phyloP scores from a whole-genome alignment of 2,797 vertebrate species.

The Triplophysa yarkandensis region DNA sequence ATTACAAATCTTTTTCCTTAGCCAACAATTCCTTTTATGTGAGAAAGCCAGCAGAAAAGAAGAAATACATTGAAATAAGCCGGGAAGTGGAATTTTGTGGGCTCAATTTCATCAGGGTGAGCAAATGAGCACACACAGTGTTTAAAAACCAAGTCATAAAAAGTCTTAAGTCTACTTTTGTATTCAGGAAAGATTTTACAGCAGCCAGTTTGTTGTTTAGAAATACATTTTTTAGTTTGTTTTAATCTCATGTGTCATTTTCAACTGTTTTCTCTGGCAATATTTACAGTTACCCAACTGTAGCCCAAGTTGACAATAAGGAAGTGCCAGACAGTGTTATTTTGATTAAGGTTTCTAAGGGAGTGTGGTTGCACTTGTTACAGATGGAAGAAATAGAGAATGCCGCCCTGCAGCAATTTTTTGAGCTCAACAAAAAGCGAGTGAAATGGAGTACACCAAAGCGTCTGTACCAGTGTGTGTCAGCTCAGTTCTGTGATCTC shows the following conservation, averaged over 20 bases:
- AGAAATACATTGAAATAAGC: conserved; percentile 49
- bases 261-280: too few species aligned
- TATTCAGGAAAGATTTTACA: too few species aligned
- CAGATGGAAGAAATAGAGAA: conserved; percentile 84
- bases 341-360: neutral
- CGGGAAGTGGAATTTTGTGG: conserved; percentile 53
- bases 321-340: neutral
- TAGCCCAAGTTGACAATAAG: neutral
- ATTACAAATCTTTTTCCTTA: neutral
- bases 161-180: too few species aligned
- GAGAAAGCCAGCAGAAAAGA: neutral
- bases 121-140: neutral
- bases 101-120: conserved; percentile 73
- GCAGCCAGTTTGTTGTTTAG: too few species aligned
- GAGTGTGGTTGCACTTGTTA: conserved; percentile 50
- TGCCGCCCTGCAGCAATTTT: conserved; percentile 65
- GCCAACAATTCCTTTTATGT: fast-evolving
- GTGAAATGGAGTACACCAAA: conserved; percentile 32
- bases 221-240: too few species aligned
- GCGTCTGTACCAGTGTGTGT: conserved; percentile 77
- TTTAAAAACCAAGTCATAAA: too few species aligned
- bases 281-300: neutral
- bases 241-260: neutral
- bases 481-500: conserved; percentile 75
- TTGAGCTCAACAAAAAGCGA: conserved; percentile 68